Evolutionary conservation across 2,888 invertebrate species (phyloP).

Genomic region (Cordilura impudica): DNA sequence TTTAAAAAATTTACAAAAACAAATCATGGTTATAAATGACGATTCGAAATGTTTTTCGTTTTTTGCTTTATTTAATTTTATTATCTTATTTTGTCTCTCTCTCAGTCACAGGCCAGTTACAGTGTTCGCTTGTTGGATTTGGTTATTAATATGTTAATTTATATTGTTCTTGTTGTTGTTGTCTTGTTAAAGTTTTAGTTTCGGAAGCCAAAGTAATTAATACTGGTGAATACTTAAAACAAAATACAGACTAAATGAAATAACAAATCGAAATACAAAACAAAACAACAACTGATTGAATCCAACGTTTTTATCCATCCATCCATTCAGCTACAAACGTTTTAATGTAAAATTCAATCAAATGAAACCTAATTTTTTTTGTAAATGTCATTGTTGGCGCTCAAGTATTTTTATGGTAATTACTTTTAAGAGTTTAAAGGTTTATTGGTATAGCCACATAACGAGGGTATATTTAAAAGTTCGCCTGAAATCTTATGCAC

Average conservation of each 20-base stretch:
- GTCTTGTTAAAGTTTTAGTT: constrained; percentile 68
- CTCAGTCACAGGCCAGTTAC: background rate
- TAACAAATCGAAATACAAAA: constrained; percentile 52
- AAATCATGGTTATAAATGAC: background rate
- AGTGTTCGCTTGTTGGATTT: background rate
- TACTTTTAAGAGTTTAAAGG: background rate
- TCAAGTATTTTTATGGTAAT: constrained; percentile 20
- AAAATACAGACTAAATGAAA: constrained; percentile 64
- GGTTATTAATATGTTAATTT: constrained; percentile 73
- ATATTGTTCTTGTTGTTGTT: background rate
- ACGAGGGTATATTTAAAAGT: background rate
- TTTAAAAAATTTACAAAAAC: background rate
- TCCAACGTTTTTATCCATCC: background rate
- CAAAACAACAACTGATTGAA: constrained; percentile 47
- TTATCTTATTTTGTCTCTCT: too few relatives aligned
- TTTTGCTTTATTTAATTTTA: background rate
- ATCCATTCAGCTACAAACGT: background rate
- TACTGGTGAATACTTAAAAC: constrained; percentile 67
- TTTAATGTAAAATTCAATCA: background rate
- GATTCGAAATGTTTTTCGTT: background rate
- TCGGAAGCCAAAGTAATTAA: constrained; percentile 78
- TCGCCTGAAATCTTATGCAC: too few relatives aligned
- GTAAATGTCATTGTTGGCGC: constrained; percentile 19
- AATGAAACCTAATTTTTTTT: constrained; percentile 30
- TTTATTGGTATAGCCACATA: background rate